Conservation (phyloP, 2,113 vertebrate genomes). For the Heptranchias perlo region DNA sequence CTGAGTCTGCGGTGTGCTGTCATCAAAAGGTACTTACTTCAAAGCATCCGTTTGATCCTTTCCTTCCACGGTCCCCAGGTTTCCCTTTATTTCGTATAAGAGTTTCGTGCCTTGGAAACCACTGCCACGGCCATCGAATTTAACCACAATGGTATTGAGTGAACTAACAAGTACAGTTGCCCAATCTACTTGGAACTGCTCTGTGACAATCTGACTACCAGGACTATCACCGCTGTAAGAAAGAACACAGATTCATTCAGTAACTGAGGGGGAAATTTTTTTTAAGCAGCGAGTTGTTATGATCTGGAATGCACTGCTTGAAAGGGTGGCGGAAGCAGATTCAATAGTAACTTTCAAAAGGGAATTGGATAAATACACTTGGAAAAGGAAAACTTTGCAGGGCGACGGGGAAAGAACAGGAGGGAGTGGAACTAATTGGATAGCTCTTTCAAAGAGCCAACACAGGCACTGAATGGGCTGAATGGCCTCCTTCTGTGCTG, state of each 20-base stretch:
- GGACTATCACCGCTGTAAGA: conserved; percentile 74
- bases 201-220: conserved; percentile 78
- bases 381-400: not conserved
- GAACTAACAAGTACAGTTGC: conserved; percentile 83
- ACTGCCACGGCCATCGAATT: conserved; percentile 79
- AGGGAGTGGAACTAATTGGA: not conserved
- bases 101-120: conserved; percentile 87
- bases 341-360: no score
- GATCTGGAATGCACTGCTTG: not conserved
- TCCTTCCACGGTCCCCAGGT: conserved; percentile 74
- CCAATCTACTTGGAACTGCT: conserved; percentile 81
- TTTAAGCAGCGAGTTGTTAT: not conserved
- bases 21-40: conserved; percentile 55
- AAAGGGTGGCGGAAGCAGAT: no score
- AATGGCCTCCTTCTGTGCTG: not conserved
- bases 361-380: not conserved
- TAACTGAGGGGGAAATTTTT: not conserved
- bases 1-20: not conserved
- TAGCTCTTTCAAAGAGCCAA: no score
- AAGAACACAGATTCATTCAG: not conserved
- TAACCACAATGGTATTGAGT: conserved; percentile 71
- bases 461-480: no score
- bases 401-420: not conserved
- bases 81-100: conserved; percentile 75
- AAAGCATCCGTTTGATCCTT: conserved; percentile 79